Percentiles rank a stretch among this genome's conserved stretches.
These are phyloP conservation scores for Zaprionus gabonicus DNA, from an alignment of 1,140 invertebrate genomes.

Conservation along the genomic window DNA sequence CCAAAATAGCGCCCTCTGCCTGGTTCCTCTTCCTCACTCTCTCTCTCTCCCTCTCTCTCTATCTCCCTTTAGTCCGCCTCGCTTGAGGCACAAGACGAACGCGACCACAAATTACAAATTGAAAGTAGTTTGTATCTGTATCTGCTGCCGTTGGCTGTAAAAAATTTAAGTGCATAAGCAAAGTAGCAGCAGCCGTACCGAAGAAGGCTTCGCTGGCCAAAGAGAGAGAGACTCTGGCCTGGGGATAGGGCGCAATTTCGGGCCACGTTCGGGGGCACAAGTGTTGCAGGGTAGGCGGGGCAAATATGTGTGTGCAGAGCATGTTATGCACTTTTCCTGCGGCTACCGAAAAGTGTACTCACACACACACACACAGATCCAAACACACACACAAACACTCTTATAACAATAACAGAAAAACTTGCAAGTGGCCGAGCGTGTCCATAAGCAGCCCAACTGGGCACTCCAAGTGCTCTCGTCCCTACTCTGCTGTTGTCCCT, in stretches of 20 bases:
- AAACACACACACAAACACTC: constrained; percentile 1
- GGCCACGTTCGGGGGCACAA: neutral
- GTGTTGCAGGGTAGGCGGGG: neutral
- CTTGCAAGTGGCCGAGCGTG: constrained; percentile 70
- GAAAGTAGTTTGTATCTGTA: constrained; percentile 80
- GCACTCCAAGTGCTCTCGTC: constrained; percentile 61
- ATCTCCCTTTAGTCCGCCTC: neutral
- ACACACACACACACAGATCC: constrained; percentile 20
- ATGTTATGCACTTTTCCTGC: constrained; percentile 80
- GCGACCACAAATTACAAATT: constrained; percentile 81
- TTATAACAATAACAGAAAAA: constrained; percentile 37
- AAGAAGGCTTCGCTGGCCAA: constrained; percentile 1
- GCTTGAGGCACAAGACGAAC: constrained; percentile 14
- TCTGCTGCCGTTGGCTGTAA: constrained; percentile 56
- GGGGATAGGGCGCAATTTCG: constrained; percentile 42
- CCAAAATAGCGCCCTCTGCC: constrained; percentile 50
- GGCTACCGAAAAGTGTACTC: constrained; percentile 73
- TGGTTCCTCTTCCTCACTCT: too few relatives aligned
- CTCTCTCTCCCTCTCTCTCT: neutral
- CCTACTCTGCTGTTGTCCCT: neutral
- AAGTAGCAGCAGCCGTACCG: constrained; percentile 60
- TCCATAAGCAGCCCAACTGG: constrained; percentile 58
- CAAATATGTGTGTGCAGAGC: constrained; percentile 18
- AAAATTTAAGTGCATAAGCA: constrained; percentile 80
- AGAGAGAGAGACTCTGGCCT: neutral